Evolutionary conservation across 2,888 invertebrate genomes (phyloP).

Genomic region (Aradus depressus): DNA sequence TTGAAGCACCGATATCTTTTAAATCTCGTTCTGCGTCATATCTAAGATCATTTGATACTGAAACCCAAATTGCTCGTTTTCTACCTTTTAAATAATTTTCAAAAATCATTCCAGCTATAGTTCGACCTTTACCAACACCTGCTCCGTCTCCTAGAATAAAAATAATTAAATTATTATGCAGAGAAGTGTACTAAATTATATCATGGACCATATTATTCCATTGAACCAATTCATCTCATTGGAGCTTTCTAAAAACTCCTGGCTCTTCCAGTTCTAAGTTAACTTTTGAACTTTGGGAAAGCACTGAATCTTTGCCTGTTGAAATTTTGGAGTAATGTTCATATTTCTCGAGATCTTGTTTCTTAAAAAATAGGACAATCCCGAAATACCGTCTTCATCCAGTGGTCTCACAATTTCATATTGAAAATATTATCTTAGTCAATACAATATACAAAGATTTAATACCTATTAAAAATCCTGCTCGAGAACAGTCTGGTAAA

Average conservation of each 20-base stretch:
- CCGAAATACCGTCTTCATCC: no score
- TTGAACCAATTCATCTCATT: neutral
- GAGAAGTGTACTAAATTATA: neutral
- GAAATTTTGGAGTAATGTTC: no score
- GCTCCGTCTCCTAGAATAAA: constrained; percentile 76
- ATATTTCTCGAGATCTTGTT: no score
- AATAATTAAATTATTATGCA: neutral
- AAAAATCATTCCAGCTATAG: constrained; percentile 93
- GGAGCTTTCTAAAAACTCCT: neutral
- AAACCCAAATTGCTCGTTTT: constrained; percentile 95
- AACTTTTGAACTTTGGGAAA: no score
- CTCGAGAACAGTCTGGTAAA: constrained; percentile 76
- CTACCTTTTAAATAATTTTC: constrained; percentile 92
- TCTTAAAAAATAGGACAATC: no score
- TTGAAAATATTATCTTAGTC: no score
- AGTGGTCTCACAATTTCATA: no score
- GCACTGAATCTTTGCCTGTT: no score
- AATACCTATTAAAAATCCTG: constrained; percentile 86
- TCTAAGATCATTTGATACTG: constrained; percentile 95
- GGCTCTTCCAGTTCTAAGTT: no score
- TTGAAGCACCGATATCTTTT: constrained; percentile 83
- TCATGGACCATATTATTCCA: no score
- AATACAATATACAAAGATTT: no score
- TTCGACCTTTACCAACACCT: constrained; percentile 94
- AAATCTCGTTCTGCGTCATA: constrained; percentile 97